Evolutionary conservation across 1,140 invertebrate genomes (phyloP).

Genomic region (Vanessa atalanta): DNA sequence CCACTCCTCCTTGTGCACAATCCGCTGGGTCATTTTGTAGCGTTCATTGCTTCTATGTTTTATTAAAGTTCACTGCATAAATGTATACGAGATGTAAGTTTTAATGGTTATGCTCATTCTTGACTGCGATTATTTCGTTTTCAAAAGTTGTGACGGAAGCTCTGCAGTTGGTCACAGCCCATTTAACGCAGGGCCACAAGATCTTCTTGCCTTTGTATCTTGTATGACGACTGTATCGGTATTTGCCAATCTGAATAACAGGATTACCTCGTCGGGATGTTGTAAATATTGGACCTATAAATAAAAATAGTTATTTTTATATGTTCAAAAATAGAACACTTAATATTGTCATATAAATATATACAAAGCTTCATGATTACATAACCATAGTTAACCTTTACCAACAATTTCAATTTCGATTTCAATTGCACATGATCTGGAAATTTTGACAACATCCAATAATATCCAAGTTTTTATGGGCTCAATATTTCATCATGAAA

Average conservation of each 20-base stretch:
- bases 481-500: too few species aligned
- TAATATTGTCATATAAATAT: too few species aligned
- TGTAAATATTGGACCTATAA: slow-evolving; percentile 42
- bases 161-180: slow-evolving; percentile 46
- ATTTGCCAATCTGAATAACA: slow-evolving; percentile 42
- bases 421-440: too few species aligned
- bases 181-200: slow-evolving; percentile 52
- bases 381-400: too few species aligned
- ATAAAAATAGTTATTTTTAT: not conserved
- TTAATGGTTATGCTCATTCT: slow-evolving; percentile 40
- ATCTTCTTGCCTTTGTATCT: slow-evolving; percentile 45
- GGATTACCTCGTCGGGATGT: slow-evolving; percentile 46
- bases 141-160: slow-evolving; percentile 48
- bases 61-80: not conserved
- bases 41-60: too few species aligned
- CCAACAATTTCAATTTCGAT: too few species aligned
- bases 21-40: too few species aligned
- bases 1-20: too few species aligned
- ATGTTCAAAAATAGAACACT: not conserved
- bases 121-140: slow-evolving; percentile 38
- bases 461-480: too few species aligned
- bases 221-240: slow-evolving; percentile 46
- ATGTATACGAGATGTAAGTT: not conserved
- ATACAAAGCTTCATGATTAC: too few species aligned
- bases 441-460: too few species aligned